Conservation (phyloP, 2,797 vertebrate species). For the Mormyrops boulengeri region DNA sequence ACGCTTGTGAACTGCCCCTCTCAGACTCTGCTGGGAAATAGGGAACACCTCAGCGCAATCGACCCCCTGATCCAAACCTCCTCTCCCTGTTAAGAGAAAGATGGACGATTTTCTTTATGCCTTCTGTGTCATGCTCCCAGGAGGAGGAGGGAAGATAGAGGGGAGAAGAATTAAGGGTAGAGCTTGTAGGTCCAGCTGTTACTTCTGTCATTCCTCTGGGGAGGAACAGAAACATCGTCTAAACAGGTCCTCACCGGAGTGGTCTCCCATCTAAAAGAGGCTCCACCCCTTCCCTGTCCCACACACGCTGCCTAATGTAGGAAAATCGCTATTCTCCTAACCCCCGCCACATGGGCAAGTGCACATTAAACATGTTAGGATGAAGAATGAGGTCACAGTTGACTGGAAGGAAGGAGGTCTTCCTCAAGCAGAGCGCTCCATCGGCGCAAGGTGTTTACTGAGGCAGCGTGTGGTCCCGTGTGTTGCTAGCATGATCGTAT, state of each 20-base stretch:
- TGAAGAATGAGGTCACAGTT: slow-evolving; percentile 53
- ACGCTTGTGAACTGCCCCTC: slow-evolving; percentile 33
- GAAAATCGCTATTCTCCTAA: not conserved
- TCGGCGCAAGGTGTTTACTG: slow-evolving; percentile 48
- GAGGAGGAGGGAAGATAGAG: not conserved
- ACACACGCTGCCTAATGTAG: not conserved
- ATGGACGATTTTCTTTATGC: not conserved
- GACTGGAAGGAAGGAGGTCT: slow-evolving; percentile 28
- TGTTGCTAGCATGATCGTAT: not conserved
- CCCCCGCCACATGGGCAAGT: not conserved
- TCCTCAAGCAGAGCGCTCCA: slow-evolving; percentile 48
- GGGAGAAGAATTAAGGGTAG: slow-evolving; percentile 3
- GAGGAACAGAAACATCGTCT: slow-evolving; percentile 54
- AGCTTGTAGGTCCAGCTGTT: not conserved
- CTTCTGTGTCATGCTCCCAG: not conserved
- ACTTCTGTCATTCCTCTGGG: slow-evolving; percentile 21
- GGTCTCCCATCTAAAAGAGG: slow-evolving; percentile 14
- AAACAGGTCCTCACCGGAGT: slow-evolving; percentile 52
- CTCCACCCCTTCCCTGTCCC: no score
- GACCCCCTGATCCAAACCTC: not conserved
- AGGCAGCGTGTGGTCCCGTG: slow-evolving; percentile 22
- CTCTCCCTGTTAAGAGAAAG: not conserved
- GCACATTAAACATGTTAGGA: slow-evolving; percentile 30
- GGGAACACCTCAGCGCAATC: not conserved
- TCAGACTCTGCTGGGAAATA: not conserved